phyloP scores from a whole-genome alignment of 1,140 invertebrate genomes.

The Philotrypesis tridentata region DNA sequence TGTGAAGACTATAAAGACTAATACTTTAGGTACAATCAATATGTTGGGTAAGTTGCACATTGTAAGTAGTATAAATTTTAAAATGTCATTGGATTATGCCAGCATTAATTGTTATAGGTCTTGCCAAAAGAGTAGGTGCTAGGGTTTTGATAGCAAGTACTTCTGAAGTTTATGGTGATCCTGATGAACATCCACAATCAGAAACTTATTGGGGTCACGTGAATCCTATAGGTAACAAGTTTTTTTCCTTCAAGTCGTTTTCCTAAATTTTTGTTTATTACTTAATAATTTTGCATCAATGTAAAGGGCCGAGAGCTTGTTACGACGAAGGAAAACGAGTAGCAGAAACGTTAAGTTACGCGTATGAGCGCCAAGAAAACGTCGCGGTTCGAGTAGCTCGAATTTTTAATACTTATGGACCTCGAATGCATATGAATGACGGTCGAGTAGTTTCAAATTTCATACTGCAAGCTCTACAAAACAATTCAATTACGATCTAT shows the following conservation, averaged over 20 bases:
- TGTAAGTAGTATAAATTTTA: not conserved
- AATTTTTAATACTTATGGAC: conserved; percentile 99
- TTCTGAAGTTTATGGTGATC: conserved; percentile 98
- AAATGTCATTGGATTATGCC: conserved; percentile 15
- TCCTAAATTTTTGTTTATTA: conserved; percentile 9
- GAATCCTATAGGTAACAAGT: conserved; percentile 92
- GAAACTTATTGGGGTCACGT: conserved; percentile 99
- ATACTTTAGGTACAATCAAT: conserved; percentile 99
- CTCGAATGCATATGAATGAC: conserved; percentile 99
- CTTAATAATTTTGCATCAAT: not conserved
- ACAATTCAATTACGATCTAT: conserved; percentile 97
- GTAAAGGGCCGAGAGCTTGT: conserved; percentile 91
- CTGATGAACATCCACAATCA: conserved; percentile 95
- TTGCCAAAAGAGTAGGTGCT: conserved; percentile 95
- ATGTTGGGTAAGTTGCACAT: conserved; percentile 85
- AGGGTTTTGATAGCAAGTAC: conserved; percentile 97
- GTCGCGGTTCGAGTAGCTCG: conserved; percentile 95
- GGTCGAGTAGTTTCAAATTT: conserved; percentile 99
- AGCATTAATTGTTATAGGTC: conserved; percentile 74
- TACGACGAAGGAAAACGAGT: conserved; percentile 99
- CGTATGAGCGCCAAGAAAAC: conserved; percentile 97
- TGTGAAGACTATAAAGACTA: conserved; percentile 99
- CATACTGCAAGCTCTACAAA: conserved; percentile 96
- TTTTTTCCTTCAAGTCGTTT: not conserved
- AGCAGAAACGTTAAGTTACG: conserved; percentile 96